Conservation (phyloP, 2,888 invertebrate genomes). For the Heterodera filipjevi region DNA sequence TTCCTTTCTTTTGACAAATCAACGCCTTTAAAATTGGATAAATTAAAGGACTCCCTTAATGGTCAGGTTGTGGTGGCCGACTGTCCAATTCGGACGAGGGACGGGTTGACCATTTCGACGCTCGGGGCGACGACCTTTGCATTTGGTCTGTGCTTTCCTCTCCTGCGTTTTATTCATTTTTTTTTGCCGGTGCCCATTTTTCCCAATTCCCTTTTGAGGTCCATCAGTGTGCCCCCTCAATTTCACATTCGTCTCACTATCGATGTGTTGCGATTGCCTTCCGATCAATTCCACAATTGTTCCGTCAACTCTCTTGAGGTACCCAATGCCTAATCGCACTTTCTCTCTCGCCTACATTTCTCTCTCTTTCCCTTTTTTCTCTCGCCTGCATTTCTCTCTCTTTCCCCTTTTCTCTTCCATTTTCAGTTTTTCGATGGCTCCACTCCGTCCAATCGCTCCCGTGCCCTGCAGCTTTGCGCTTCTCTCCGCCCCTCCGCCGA, state of each 20-base stretch:
- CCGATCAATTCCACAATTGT: conserved; percentile 47
- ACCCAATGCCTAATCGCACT: background rate
- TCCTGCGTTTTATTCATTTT: background rate
- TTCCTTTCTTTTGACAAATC: too few species aligned
- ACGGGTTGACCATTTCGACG: conserved; percentile 37
- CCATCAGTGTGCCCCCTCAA: conserved; percentile 41
- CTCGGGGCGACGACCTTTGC: conserved; percentile 35
- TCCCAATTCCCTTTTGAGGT: conserved; percentile 19
- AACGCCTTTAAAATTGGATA: background rate
- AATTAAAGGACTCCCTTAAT: conserved; percentile 2
- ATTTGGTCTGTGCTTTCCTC: conserved; percentile 31
- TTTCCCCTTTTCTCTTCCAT: conserved; percentile 17
- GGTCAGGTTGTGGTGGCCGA: conserved; percentile 39
- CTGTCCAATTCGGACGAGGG: conserved; percentile 35
- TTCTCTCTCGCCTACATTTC: conserved; percentile 32
- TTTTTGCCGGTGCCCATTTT: background rate
- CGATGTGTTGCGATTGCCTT: conserved; percentile 45
- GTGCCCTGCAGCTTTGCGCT: conserved; percentile 35
- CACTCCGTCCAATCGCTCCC: conserved; percentile 36
- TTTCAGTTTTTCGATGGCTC: conserved; percentile 39
- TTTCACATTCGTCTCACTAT: conserved; percentile 52
- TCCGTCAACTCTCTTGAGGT: conserved; percentile 52
- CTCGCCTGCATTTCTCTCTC: too few species aligned
- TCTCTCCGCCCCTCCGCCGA: conserved; percentile 10
- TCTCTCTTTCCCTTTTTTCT: conserved; percentile 32